Conservation (phyloP, 2,888 invertebrate species). For the Aporophyla lueneburgensis region DNA sequence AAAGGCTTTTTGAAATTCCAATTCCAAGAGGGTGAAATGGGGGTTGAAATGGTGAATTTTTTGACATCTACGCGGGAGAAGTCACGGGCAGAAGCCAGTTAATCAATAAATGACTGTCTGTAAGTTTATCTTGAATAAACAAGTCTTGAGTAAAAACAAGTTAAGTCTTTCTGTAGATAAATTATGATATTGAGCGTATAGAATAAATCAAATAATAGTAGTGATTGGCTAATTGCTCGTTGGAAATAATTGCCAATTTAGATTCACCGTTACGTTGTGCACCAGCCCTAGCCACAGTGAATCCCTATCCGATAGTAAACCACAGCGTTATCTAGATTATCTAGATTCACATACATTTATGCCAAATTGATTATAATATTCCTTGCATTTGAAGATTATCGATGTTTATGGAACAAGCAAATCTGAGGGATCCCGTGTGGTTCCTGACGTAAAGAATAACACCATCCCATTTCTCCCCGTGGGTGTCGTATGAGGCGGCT, state of each 20-base stretch:
- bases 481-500: too few relatives aligned
- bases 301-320: slow-evolving; percentile 20
- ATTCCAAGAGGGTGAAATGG: too few relatives aligned
- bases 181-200: neutral
- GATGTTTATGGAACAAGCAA: neutral
- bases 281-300: neutral
- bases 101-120: too few relatives aligned
- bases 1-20: too few relatives aligned
- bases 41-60: too few relatives aligned
- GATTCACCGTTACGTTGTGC: neutral
- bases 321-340: slow-evolving; percentile 10
- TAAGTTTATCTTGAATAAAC: too few relatives aligned
- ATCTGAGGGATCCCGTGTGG: neutral
- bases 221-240: neutral
- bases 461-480: too few relatives aligned
- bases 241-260: neutral
- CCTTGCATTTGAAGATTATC: neutral
- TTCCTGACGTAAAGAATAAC: too few relatives aligned
- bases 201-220: neutral
- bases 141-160: too few relatives aligned
- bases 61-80: too few relatives aligned
- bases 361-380: neutral
- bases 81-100: too few relatives aligned
- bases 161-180: too few relatives aligned
- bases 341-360: neutral